A percentile compares a stretch with the other conserved stretches of the same genome.
Evolutionary conservation across 1,140 invertebrate species (phyloP).

Genomic region (Phthorimaea operculella): DNA sequence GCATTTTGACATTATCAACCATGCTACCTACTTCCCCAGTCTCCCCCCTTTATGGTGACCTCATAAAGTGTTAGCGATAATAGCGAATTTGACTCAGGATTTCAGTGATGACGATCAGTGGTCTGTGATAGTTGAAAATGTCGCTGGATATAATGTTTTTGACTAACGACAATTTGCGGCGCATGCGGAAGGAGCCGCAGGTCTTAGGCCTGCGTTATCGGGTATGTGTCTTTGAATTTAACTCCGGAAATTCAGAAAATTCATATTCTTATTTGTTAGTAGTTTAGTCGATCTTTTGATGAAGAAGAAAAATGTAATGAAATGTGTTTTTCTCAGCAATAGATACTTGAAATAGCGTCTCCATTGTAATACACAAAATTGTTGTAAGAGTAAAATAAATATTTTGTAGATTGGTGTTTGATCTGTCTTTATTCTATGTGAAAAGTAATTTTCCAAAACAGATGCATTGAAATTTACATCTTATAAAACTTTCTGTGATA

Average conservation of each 20-base stretch:
- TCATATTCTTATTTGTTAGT: too few species aligned
- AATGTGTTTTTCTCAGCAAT: too few species aligned
- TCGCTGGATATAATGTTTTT: constrained; percentile 66
- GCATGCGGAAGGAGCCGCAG: constrained; percentile 58
- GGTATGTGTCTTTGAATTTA: constrained; percentile 31
- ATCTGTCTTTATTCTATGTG: too few species aligned
- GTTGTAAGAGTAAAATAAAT: too few species aligned
- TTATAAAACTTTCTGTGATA: too few species aligned
- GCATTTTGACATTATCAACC: constrained; percentile 50
- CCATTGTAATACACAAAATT: too few species aligned
- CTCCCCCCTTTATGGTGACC: constrained; percentile 31
- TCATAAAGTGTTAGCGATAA: constrained; percentile 32
- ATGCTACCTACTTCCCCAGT: constrained; percentile 12
- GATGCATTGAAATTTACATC: too few species aligned
- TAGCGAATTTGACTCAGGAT: constrained; percentile 18
- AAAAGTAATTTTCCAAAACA: too few species aligned
- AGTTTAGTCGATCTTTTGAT: too few species aligned
- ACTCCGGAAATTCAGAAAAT: neutral
- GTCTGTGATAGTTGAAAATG: constrained; percentile 33
- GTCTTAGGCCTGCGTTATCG: constrained; percentile 62
- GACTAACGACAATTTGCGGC: constrained; percentile 64
- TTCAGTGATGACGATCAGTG: constrained; percentile 14
- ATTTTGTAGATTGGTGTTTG: too few species aligned
- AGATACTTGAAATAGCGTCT: too few species aligned
- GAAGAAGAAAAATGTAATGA: too few species aligned